phyloP scores from a whole-genome alignment of 1,140 invertebrate species.

The Papilio dardanus region DNA sequence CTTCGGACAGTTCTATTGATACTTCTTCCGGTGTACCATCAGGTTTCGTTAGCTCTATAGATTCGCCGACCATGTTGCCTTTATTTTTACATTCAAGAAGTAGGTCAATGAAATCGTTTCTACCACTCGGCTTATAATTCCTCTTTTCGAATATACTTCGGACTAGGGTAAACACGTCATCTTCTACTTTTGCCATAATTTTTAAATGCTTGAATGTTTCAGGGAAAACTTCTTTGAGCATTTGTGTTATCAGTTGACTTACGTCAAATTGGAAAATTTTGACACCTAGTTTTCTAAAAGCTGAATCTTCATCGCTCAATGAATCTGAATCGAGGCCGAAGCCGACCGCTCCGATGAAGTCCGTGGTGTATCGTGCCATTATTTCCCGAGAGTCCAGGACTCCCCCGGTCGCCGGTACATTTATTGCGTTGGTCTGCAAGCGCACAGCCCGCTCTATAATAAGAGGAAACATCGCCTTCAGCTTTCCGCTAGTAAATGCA shows the following conservation, averaged over 20 bases:
- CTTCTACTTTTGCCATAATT: conserved; percentile 30
- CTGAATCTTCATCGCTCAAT: conserved; percentile 44
- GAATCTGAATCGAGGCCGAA: conserved; percentile 49
- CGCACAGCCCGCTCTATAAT: conserved; percentile 47
- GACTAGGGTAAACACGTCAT: background rate
- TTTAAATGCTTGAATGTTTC: conserved; percentile 32
- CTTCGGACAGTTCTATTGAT: conserved; percentile 39
- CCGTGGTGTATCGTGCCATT: conserved; percentile 56
- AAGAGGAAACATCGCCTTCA: conserved; percentile 61
- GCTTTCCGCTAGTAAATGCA: conserved; percentile 65
- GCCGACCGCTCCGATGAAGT: conserved; percentile 65
- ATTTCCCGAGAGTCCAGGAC: conserved; percentile 59
- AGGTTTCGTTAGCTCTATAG: conserved; percentile 69
- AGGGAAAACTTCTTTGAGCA: conserved; percentile 34
- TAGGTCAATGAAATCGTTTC: conserved; percentile 81
- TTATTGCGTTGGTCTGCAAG: conserved; percentile 45
- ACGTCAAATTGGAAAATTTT: conserved; percentile 47
- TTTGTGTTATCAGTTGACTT: background rate
- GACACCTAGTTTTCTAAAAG: conserved; percentile 46
- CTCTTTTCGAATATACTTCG: conserved; percentile 15
- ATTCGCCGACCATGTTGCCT: conserved; percentile 54
- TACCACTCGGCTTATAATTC: conserved; percentile 44
- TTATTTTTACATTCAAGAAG: conserved; percentile 75
- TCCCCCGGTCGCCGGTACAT: background rate
- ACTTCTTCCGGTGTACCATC: conserved; percentile 33